Evolutionary conservation across 2,888 invertebrate species (phyloP).

Genomic region (Sacculina carcini): DNA sequence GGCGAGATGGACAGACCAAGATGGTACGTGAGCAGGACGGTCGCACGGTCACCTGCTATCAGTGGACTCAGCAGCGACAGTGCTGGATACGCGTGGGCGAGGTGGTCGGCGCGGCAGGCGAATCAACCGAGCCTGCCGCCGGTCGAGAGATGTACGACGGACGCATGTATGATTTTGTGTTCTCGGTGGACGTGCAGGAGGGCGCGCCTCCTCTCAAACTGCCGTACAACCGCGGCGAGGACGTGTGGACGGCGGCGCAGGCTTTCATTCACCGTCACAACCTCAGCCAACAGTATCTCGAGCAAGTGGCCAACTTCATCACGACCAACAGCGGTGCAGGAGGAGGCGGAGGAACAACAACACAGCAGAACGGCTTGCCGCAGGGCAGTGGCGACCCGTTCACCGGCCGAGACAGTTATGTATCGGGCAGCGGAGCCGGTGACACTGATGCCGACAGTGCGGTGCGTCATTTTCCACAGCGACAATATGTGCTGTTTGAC

Average conservation of each 20-base stretch:
- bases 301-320: constrained; percentile 74
- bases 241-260: constrained; percentile 78
- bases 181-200: constrained; percentile 82
- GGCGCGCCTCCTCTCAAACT: constrained; percentile 63
- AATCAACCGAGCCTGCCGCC: constrained; percentile 31
- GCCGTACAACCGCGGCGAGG: constrained; percentile 66
- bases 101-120: constrained; percentile 49
- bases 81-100: constrained; percentile 70
- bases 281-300: constrained; percentile 59
- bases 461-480: constrained; percentile 24
- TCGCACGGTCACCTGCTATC: constrained; percentile 34
- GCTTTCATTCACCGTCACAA: constrained; percentile 59
- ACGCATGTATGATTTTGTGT: constrained; percentile 75
- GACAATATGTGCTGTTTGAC: constrained; percentile 39
- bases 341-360: constrained; percentile 5
- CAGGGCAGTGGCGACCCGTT: constrained; percentile 30
- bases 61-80: constrained; percentile 34
- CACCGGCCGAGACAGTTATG: constrained; percentile 38
- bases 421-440: constrained; percentile 21
- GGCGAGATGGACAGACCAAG: constrained; percentile 50
- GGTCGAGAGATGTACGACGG: constrained; percentile 61
- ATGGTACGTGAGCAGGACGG: constrained; percentile 43
- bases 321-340: constrained; percentile 41
- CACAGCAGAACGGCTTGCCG: too few species aligned
- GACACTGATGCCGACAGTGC: constrained; percentile 4